Conservation (phyloP, 2,113 vertebrate genomes). For the Platichthys stellatus region DNA sequence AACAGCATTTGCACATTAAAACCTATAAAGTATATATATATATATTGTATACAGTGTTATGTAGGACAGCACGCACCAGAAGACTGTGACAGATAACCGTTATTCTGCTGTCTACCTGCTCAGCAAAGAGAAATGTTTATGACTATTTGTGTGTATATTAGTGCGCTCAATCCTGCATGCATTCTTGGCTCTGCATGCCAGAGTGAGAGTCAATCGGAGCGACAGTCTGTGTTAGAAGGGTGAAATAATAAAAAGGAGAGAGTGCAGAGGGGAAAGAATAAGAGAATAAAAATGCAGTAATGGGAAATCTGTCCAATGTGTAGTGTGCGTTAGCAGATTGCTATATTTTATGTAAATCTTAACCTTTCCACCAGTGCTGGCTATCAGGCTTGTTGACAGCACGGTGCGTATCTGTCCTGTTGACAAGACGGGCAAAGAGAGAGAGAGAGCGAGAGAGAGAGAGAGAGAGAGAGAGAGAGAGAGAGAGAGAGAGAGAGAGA, state of each 20-base stretch:
- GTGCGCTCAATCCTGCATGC: conserved; percentile 42
- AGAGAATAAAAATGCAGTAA: conserved; percentile 34
- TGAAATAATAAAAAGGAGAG: conserved; percentile 30
- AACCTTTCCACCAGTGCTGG: conserved; percentile 71
- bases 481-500: conserved; percentile 43
- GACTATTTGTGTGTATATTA: conserved; percentile 30
- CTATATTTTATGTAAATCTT: conserved; percentile 78
- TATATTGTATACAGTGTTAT: conserved; percentile 15
- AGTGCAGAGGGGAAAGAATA: neutral
- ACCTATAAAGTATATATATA: conserved; percentile 23
- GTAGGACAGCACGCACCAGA: conserved; percentile 28
- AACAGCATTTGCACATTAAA: conserved; percentile 10
- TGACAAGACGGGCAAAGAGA: conserved; percentile 67
- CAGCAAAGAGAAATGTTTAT: conserved; percentile 61
- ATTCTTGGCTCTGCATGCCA: conserved; percentile 24
- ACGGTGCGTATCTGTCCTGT: conserved; percentile 65
- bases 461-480: too few relatives aligned
- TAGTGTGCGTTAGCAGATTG: conserved; percentile 66
- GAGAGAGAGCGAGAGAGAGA: conserved; percentile 60
- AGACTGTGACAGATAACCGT: conserved; percentile 58
- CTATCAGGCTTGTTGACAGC: conserved; percentile 76
- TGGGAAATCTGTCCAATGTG: conserved; percentile 51
- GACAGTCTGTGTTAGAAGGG: conserved; percentile 24
- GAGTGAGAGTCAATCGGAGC: conserved; percentile 43
- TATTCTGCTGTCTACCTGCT: conserved; percentile 53